Conservation (phyloP, 2,888 invertebrate genomes). For the Cremastinae sp. region DNA sequence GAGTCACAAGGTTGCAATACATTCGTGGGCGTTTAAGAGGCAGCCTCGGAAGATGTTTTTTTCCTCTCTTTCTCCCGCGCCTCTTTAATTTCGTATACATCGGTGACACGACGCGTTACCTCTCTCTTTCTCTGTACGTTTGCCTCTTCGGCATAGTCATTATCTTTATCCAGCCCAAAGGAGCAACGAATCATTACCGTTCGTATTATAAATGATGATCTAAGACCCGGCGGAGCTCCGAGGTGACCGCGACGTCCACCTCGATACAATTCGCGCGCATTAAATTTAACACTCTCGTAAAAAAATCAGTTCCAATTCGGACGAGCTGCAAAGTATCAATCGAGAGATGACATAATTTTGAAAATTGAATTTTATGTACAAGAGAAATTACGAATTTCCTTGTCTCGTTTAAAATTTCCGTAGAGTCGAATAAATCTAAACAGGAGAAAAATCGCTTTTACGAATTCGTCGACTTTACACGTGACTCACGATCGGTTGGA, state of each 20-base stretch:
- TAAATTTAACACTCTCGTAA: neutral
- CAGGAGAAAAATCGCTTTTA: conserved; percentile 13
- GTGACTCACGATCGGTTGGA: conserved; percentile 70
- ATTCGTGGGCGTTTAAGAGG: conserved; percentile 43
- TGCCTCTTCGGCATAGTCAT: conserved; percentile 44
- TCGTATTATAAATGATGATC: conserved; percentile 68
- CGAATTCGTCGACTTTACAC: conserved; percentile 26
- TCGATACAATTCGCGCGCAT: conserved; percentile 3
- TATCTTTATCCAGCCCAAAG: conserved; percentile 41
- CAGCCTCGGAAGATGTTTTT: conserved; percentile 24
- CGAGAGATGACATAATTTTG: neutral
- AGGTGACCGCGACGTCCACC: conserved; percentile 20
- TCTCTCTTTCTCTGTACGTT: conserved; percentile 29
- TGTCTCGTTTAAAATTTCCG: conserved; percentile 1
- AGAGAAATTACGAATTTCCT: neutral
- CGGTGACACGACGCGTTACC: neutral
- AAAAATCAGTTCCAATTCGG: too few relatives aligned
- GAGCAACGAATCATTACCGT: conserved; percentile 61
- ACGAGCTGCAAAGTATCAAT: neutral
- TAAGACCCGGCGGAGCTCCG: conserved; percentile 56
- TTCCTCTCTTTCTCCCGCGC: conserved; percentile 25
- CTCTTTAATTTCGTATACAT: conserved; percentile 25
- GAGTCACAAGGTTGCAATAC: conserved; percentile 46
- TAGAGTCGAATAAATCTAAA: conserved; percentile 15
- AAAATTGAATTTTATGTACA: too few relatives aligned